A percentile compares a stretch with the other conserved stretches of the same genome.
Evolutionary conservation across 2,797 vertebrate species (phyloP).

Genomic region (Todus mexicanus): DNA sequence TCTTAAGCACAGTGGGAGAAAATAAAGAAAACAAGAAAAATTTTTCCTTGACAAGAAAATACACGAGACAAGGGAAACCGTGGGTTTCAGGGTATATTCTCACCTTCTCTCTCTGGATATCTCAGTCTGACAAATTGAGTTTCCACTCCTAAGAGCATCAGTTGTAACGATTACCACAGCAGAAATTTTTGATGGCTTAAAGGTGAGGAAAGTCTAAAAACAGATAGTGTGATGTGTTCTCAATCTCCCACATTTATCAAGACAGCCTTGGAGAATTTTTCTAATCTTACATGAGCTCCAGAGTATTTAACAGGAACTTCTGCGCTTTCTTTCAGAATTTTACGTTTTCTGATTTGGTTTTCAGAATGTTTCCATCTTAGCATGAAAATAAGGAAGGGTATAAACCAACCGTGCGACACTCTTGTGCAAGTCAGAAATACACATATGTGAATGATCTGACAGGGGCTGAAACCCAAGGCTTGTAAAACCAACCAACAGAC

Average conservation of each 20-base stretch:
- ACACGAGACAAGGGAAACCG: neutral
- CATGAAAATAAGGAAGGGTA: neutral
- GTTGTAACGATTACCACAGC: neutral
- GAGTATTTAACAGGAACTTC: neutral
- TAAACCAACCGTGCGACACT: neutral
- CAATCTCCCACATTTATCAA: neutral
- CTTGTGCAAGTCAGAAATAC: neutral
- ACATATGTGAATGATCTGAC: neutral
- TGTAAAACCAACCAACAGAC: neutral
- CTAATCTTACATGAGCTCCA: fast-evolving
- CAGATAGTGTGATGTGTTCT: neutral
- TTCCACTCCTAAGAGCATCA: neutral
- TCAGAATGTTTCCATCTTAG: neutral
- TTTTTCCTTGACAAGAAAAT: neutral
- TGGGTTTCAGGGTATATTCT: neutral
- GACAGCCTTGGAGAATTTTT: neutral
- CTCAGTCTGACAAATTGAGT: neutral
- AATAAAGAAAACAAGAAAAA: neutral
- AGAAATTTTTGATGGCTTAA: neutral
- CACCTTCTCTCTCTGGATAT: neutral
- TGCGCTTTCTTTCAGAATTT: neutral
- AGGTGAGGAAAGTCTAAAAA: neutral
- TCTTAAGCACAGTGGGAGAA: neutral
- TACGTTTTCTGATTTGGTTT: neutral
- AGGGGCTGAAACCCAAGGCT: neutral